A percentile compares a stretch with the other conserved stretches of the same genome.
phyloP scores from a whole-genome alignment of 2,888 invertebrate species.

The Tipula helvola region DNA sequence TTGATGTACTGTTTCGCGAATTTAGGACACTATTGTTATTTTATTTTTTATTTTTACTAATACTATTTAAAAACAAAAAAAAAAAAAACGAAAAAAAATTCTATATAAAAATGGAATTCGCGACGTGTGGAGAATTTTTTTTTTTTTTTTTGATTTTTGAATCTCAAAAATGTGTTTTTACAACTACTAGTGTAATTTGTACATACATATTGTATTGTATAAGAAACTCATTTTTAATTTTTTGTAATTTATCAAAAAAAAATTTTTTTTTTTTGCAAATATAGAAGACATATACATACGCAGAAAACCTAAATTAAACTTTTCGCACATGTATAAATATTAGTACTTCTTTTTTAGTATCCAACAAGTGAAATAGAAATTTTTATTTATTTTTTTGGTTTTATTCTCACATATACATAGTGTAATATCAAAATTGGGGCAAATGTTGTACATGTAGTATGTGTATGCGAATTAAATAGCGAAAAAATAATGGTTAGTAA shows the following conservation, averaged over 20 bases:
- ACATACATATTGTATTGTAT: neutral
- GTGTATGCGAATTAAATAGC: neutral
- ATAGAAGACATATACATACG: neutral
- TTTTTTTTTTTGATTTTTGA: neutral
- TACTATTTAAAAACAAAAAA: neutral
- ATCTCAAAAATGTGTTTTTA: neutral
- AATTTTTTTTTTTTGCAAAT: neutral
- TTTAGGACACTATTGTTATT: constrained; percentile 12
- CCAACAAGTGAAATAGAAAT: neutral
- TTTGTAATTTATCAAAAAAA: constrained; percentile 4
- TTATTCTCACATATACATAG: neutral
- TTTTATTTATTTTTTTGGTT: neutral
- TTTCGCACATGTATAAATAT: constrained; percentile 4
- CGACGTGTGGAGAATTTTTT: constrained; percentile 7
- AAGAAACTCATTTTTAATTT: neutral
- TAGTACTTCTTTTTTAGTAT: neutral
- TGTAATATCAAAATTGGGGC: neutral
- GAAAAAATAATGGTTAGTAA: neutral
- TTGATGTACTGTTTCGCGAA: constrained; percentile 12
- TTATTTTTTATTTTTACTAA: neutral
- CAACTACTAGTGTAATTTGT: neutral
- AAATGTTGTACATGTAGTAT: neutral
- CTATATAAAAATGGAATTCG: constrained; percentile 5
- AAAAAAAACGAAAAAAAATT: neutral
- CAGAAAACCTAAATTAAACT: neutral